These are phyloP conservation scores for Emberiza fucata DNA, from an alignment of 2,113 vertebrate species.

Conservation along the genomic window DNA sequence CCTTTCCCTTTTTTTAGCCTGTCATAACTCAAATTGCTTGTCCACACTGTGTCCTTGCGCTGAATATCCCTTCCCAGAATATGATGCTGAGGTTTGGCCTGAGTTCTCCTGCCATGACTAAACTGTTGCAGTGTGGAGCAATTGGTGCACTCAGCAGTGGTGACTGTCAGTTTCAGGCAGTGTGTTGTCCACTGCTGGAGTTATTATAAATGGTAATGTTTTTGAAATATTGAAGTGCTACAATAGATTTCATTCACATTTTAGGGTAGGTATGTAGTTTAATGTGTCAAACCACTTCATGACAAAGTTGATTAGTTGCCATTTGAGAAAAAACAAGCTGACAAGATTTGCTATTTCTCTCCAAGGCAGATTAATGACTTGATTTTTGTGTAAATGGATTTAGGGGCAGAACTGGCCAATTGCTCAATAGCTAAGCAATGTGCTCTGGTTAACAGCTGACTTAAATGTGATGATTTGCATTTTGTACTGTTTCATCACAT, in stretches of 20 bases:
- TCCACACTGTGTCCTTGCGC: not conserved
- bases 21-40: not conserved
- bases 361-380: constrained; percentile 52
- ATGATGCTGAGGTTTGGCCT: not conserved
- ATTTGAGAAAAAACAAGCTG: not conserved
- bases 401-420: constrained; percentile 71
- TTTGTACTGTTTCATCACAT: constrained; percentile 19
- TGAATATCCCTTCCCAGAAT: not conserved
- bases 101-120: not conserved
- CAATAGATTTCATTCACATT: not conserved
- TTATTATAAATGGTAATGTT: not conserved
- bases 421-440: constrained; percentile 52
- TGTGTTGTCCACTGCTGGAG: constrained; percentile 33
- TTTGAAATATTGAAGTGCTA: not conserved
- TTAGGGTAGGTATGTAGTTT: not conserved
- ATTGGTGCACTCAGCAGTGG: not conserved
- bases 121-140: not conserved
- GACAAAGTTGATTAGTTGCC: not conserved
- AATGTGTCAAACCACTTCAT: not conserved
- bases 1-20: not conserved
- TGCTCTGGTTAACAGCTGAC: constrained; percentile 68
- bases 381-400: constrained; percentile 72
- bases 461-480: constrained; percentile 55
- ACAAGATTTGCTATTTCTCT: not conserved
- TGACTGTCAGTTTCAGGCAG: constrained; percentile 29